Evolutionary conservation across 2,888 invertebrate species (phyloP), one percentile per base, ranked within the genome.

Genomic region (Troglohyphantes excavatus): DNA sequence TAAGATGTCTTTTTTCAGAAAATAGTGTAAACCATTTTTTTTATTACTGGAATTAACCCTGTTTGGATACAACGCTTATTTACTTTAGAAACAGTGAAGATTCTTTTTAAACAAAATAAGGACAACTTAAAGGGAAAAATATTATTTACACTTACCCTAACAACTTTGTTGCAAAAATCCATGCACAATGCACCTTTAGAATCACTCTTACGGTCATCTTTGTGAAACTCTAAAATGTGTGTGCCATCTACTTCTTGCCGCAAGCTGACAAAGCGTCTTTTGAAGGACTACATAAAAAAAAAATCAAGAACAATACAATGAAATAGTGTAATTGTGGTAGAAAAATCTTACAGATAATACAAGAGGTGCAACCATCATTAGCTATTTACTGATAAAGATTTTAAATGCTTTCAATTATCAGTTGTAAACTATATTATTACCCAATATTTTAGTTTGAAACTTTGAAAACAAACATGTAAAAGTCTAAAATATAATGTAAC

Each of bases 101-200:
- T 13, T 0, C 2, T 67, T 29, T 13, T 67, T 17, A n/a, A 29
- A 29, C 67, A 29, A 27, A 26, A 39, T 39, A 39, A 2, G 13
- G 39, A 3, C 39, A 39, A 39, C 13, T 39, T 21, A 73, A 75
- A 61, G 0, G 6, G 1, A 53, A 5, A 53, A 29, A 23, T 6
- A 23, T 23, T 27, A 33, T 72, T 13, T 46, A 59, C 68, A 93
- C 94, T 93, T 94, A 96, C 96, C 95, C 96, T 96, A 87, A 96
- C 95, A 92, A 98, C 97, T 93, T 97, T 97, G 1, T 96, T 96
- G 93, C 98, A 98, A 94, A 97, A 97, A 93, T 98, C 98, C 96
- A 98, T 96, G 91, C 97, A 97, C 93, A 98, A 97, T 46, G 97
- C 96, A 92, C 97, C 96, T 94, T 98, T 98, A 0, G 97, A 96